A percentile compares a stretch with the other conserved stretches of the same genome.
These are phyloP conservation scores for Rugalucina vietnamica DNA, from an alignment of 2,888 invertebrate species.

Conservation along the genomic window DNA sequence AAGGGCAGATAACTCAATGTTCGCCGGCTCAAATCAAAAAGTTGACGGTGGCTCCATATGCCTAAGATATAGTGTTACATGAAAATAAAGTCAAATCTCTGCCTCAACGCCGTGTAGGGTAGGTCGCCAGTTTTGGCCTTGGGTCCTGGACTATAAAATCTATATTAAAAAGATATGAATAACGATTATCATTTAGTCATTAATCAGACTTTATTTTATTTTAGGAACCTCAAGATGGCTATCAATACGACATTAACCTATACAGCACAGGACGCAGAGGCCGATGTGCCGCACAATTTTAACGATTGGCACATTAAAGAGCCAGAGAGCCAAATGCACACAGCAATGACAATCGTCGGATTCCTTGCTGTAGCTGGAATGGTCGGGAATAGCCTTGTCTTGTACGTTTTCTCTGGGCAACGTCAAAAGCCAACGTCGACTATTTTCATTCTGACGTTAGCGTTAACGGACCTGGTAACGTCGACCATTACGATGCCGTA, in stretches of 20 bases:
- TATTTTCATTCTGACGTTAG: constrained; percentile 79
- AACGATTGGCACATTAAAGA: constrained; percentile 35
- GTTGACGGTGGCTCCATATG: too few species aligned
- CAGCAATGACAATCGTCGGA: constrained; percentile 69
- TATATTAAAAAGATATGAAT: too few species aligned
- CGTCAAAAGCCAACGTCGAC: constrained; percentile 79
- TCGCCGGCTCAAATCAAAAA: too few species aligned
- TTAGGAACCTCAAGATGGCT: neutral
- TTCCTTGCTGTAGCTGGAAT: constrained; percentile 74
- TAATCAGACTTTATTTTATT: too few species aligned
- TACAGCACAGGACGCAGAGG: neutral
- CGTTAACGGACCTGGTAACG: constrained; percentile 79
- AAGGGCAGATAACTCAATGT: too few species aligned
- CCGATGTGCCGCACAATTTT: neutral
- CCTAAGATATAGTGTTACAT: too few species aligned
- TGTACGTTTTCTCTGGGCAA: constrained; percentile 75
- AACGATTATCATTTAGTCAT: too few species aligned
- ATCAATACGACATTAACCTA: neutral
- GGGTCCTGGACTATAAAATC: too few species aligned
- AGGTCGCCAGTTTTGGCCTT: too few species aligned
- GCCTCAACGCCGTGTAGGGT: too few species aligned
- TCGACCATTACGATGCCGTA: constrained; percentile 80
- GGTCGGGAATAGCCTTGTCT: constrained; percentile 78
- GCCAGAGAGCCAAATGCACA: constrained; percentile 51
- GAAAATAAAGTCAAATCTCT: too few species aligned